Conservation (phyloP, 2,888 invertebrate species). For the Caenorhabditis auriculariae region DNA sequence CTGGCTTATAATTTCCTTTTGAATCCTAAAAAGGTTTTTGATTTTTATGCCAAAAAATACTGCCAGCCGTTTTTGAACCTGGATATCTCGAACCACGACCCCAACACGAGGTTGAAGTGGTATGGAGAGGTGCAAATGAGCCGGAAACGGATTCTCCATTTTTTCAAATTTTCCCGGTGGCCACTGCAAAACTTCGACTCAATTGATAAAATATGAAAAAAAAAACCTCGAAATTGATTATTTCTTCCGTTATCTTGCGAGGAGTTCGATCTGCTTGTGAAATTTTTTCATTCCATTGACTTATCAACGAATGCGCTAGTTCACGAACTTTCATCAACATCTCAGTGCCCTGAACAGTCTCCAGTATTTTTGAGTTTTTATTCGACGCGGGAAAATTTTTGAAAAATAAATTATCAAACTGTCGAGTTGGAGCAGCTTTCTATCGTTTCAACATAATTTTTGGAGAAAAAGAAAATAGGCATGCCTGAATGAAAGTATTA, state of each 20-base stretch:
- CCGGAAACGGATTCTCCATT: conserved; percentile 49
- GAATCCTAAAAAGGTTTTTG: conserved; percentile 8
- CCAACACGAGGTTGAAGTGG: conserved; percentile 37
- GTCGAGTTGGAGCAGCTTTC: too few species aligned
- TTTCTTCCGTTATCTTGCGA: too few species aligned
- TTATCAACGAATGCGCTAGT: conserved; percentile 39
- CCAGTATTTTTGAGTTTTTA: too few species aligned
- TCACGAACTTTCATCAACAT: conserved; percentile 45
- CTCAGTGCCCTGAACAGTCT: conserved; percentile 26
- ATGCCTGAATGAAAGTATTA: too few species aligned
- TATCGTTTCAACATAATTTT: too few species aligned
- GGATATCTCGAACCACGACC: conserved; percentile 53
- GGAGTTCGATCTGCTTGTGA: too few species aligned
- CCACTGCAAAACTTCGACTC: not conserved
- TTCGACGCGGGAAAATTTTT: too few species aligned
- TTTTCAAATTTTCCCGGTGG: conserved; percentile 7
- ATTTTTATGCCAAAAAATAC: not conserved
- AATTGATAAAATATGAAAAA: not conserved
- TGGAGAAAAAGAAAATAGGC: too few species aligned
- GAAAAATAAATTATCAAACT: too few species aligned
- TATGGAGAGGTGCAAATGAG: conserved; percentile 42
- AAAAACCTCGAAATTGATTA: too few species aligned
- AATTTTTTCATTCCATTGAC: conserved; percentile 54
- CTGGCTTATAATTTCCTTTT: conserved; percentile 50
- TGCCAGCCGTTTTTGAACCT: conserved; percentile 14